Conservation (phyloP, 2,113 vertebrate species). For the Triplophysa siluroides region DNA sequence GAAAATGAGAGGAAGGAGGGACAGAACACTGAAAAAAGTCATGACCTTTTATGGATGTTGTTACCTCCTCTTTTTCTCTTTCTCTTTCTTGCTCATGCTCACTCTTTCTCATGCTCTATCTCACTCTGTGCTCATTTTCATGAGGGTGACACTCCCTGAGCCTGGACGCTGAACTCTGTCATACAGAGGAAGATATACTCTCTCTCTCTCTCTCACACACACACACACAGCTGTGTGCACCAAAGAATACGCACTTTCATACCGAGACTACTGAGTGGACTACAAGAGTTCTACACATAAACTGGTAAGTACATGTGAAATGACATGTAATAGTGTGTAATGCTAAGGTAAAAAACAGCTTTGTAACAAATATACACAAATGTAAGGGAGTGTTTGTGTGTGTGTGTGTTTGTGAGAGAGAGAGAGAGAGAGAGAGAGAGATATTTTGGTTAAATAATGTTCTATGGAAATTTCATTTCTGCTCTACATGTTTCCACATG, state of each 20-base stretch:
- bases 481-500: conserved; percentile 32
- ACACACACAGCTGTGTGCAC: conserved; percentile 36
- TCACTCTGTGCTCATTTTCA: conserved; percentile 45
- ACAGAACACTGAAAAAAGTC: conserved; percentile 32
- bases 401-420: neutral
- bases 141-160: conserved; percentile 46
- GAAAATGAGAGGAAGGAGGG: conserved; percentile 54
- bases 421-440: neutral
- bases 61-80: conserved; percentile 42
- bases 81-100: too few species aligned
- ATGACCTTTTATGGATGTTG: conserved; percentile 50
- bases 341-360: neutral
- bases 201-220: neutral
- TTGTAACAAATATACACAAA: neutral
- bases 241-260: conserved; percentile 58
- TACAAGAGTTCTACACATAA: conserved; percentile 1
- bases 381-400: too few species aligned
- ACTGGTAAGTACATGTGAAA: conserved; percentile 12
- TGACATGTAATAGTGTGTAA: too few species aligned
- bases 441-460: too few species aligned
- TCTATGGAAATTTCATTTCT: too few species aligned
- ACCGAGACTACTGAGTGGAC: conserved; percentile 19
- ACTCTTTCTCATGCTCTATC: conserved; percentile 60
- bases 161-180: conserved; percentile 47
- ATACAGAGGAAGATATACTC: conserved; percentile 54